A percentile compares a stretch with the other conserved stretches of the same genome.
Evolutionary conservation across 1,140 invertebrate genomes (phyloP).

Genomic region (Charaxes varanes): DNA sequence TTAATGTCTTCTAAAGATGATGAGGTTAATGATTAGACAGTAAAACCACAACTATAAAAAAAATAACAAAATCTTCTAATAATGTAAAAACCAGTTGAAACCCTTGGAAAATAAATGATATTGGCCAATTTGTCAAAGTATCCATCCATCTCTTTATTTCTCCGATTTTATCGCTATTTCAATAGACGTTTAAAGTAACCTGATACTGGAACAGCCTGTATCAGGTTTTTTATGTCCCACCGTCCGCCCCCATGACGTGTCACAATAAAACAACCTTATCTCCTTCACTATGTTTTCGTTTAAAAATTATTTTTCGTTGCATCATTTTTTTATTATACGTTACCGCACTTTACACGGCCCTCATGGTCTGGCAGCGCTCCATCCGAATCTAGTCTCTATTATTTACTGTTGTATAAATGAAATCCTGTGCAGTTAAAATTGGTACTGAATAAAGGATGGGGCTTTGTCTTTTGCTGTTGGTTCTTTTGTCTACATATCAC

Average conservation of each 20-base stretch:
- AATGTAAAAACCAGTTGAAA: too few relatives aligned
- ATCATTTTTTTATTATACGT: constrained; percentile 50
- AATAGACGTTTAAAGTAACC: constrained; percentile 35
- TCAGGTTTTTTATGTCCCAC: constrained; percentile 45
- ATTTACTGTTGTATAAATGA: constrained; percentile 16
- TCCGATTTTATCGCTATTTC: constrained; percentile 19
- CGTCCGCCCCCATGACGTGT: constrained; percentile 50
- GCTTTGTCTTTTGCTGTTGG: constrained; percentile 38
- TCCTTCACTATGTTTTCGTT: constrained; percentile 57
- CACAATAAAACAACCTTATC: constrained; percentile 64
- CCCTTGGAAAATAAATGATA: too few relatives aligned
- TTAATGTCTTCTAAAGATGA: too few relatives aligned
- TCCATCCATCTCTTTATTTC: constrained; percentile 10
- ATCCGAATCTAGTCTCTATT: constrained; percentile 29
- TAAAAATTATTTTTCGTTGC: constrained; percentile 58
- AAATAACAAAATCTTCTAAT: too few relatives aligned
- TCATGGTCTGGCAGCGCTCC: constrained; percentile 28
- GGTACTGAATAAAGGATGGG: constrained; percentile 32
- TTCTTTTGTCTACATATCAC: constrained; percentile 36
- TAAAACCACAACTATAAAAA: too few relatives aligned
- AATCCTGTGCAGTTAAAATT: constrained; percentile 21
- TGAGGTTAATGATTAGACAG: too few relatives aligned
- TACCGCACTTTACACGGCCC: constrained; percentile 44
- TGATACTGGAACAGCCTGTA: constrained; percentile 39
- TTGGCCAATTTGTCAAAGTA: constrained; percentile 1